Evolutionary conservation across 2,888 invertebrate species (phyloP).

Genomic region (Cheilosia variabilis): DNA sequence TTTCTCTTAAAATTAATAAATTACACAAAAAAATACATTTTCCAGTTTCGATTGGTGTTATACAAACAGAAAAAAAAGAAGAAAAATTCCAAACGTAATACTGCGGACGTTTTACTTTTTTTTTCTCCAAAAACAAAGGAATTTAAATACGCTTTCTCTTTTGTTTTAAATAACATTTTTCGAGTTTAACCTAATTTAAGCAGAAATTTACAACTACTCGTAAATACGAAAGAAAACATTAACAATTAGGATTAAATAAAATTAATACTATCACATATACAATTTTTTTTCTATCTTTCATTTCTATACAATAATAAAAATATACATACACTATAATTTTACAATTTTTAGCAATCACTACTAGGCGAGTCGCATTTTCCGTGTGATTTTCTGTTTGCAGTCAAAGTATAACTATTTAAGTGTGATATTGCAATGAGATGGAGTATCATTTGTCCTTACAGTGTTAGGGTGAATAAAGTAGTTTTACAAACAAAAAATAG

Average conservation of each 20-base stretch:
- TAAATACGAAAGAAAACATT: conserved; percentile 34
- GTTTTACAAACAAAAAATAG: conserved; percentile 52
- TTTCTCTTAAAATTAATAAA: conserved; percentile 31
- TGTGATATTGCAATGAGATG: conserved; percentile 70
- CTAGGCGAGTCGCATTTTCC: conserved; percentile 29
- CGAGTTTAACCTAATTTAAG: conserved; percentile 34
- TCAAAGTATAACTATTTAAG: conserved; percentile 63
- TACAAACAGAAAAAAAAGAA: neutral
- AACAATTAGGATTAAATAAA: conserved; percentile 73
- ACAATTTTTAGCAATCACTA: conserved; percentile 21
- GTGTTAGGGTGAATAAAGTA: conserved; percentile 62
- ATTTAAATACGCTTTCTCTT: conserved; percentile 4
- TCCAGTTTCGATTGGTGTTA: conserved; percentile 12
- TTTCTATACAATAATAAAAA: conserved; percentile 66
- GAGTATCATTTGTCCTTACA: conserved; percentile 36
- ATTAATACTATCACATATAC: conserved; percentile 75
- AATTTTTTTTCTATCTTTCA: conserved; percentile 52
- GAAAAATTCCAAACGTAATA: conserved; percentile 62
- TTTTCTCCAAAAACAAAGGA: neutral
- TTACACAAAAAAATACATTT: conserved; percentile 33
- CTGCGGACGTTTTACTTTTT: conserved; percentile 48
- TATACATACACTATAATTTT: conserved; percentile 32
- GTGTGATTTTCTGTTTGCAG: conserved; percentile 45
- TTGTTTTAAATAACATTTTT: conserved; percentile 5
- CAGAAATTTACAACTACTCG: conserved; percentile 35